These are phyloP conservation scores for Syncerus caffer DNA, from an alignment of 2,797 vertebrate species.

Conservation along the genomic window DNA sequence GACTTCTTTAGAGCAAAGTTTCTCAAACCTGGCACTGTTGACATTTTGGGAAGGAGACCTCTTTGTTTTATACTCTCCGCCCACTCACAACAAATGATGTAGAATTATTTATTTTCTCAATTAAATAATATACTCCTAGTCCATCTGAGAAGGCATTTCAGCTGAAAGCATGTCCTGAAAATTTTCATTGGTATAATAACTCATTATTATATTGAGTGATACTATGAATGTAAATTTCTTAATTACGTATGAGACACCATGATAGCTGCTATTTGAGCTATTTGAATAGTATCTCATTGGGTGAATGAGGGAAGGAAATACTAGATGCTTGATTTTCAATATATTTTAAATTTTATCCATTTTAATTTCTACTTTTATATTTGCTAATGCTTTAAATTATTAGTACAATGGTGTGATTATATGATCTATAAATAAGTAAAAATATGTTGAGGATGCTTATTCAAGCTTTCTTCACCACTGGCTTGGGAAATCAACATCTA, in stretches of 20 bases:
- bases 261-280: not conserved
- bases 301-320: not conserved
- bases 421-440: not conserved
- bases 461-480: not conserved
- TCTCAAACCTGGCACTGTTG: not conserved
- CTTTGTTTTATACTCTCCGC: not conserved
- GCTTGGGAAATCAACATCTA: not conserved
- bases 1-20: not conserved
- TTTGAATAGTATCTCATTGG: not conserved
- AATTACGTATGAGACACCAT: not conserved
- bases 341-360: not conserved
- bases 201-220: not conserved
- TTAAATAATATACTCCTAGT: not conserved
- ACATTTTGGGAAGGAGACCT: not conserved
- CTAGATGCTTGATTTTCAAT: not conserved
- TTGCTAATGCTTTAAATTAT: not conserved
- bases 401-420: not conserved
- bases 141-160: not conserved
- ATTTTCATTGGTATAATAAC: not conserved
- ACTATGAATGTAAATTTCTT: not conserved
- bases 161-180: not conserved
- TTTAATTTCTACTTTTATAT: constrained; percentile 7
- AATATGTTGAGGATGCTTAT: not conserved
- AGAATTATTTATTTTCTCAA: not conserved
- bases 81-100: not conserved